Conservation (phyloP, 2,888 invertebrate species). For the Polia nebulosa region DNA sequence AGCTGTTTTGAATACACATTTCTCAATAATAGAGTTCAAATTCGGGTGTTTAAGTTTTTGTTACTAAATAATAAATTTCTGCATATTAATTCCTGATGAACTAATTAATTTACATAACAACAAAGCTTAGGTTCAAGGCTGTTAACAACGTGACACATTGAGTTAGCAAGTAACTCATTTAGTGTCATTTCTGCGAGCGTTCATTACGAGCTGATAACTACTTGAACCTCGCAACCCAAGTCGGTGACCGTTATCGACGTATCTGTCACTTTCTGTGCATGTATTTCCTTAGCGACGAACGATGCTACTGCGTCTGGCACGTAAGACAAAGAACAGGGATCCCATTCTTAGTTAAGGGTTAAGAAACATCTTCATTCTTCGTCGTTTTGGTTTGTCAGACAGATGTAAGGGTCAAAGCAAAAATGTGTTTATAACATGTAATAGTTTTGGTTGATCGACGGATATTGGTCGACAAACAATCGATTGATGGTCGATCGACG, state of each 20-base stretch:
- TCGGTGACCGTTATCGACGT: conserved; percentile 36
- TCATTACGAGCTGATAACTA: conserved; percentile 23
- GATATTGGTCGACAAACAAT: too few relatives aligned
- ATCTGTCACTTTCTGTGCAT: conserved; percentile 18
- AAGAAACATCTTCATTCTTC: not conserved
- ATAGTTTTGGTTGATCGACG: too few relatives aligned
- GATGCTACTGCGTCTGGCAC: not conserved
- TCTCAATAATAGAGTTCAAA: not conserved
- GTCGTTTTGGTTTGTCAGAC: not conserved
- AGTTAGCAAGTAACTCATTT: conserved; percentile 27
- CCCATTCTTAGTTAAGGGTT: not conserved
- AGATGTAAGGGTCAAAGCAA: too few relatives aligned
- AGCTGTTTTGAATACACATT: not conserved
- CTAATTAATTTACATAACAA: conserved; percentile 4
- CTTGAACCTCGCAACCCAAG: conserved; percentile 25
- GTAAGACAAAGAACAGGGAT: not conserved
- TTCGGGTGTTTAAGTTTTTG: not conserved
- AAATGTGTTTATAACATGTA: too few relatives aligned
- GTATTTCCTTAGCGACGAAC: not conserved
- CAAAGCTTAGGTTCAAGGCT: conserved; percentile 7
- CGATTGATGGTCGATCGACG: too few relatives aligned
- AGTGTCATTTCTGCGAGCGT: not conserved
- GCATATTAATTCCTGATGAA: not conserved
- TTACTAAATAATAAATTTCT: too few relatives aligned
- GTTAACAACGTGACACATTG: conserved; percentile 1